Base-by-base conservation (phyloP, 2,888 invertebrate genomes). In the Nemotelus nigrinus region DNA sequence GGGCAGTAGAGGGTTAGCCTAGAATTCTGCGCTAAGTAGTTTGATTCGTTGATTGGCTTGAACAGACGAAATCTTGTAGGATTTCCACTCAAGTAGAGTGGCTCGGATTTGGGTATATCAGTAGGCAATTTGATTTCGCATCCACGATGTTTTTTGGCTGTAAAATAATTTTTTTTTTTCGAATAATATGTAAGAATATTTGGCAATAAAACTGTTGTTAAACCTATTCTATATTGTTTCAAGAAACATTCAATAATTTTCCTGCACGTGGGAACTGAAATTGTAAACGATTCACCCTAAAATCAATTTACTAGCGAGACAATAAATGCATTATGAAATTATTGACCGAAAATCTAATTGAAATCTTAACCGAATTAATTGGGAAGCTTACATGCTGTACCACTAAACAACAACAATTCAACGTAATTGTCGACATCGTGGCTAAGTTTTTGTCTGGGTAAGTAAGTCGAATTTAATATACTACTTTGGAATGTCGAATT, bases 1-100 rank as follows among this genome's bases (percentile, higher is more conserved):
- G 82, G 78, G 78, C 84, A 84, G 5, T 77, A 77, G 5, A 84
- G 72, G 2, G 74, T 80, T 44, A 84, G 78, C n/a, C 79, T 77
- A 6, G 81, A 79, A 76, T 79, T 80, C 4, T 74, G 55, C 3
- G 79, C 68, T 3, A 84, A 55, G 8, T 64, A 68, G 60, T 80
- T 81, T 4, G 77, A 80, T 55, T 78, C 47, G 60, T 80, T 78
- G 41, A 53, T 74, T 4, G 84, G 83, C 45, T 81, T 81, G 43
- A 83, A 81, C 6, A 83, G 78, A 67, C 79, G n/a, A 76, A 76
- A 79, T 10, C 48, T 50, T 67, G 75, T 43, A 76, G 65, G 48
- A 10, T 63, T 25, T 57, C 4, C 78, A 43, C 77, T 74, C 5
- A 82, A 50, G 39, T 80, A 79, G 39, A 82, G 68, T 48, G 82